Conservation (phyloP, 35 echinoderm and acorn worm species). For the Eucidaris tribuloides region DNA sequence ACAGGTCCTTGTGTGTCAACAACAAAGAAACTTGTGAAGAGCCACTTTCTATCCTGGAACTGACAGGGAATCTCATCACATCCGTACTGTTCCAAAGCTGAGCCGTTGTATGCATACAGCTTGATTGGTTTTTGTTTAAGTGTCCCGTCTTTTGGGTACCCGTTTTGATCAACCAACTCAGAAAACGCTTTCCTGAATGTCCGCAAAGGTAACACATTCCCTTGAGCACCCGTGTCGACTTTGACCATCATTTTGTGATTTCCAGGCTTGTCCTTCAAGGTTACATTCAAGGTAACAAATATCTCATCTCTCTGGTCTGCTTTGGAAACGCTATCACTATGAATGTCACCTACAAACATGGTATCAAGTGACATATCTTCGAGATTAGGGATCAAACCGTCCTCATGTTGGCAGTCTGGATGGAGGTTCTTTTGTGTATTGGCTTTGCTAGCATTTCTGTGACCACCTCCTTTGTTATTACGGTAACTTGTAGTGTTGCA, state of each 20-base stretch:
- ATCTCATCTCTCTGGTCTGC: not conserved
- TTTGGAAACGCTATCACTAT: too few species aligned
- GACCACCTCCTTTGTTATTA: too few species aligned
- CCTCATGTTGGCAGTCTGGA: too few species aligned
- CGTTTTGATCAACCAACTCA: not conserved
- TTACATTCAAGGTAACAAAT: not conserved
- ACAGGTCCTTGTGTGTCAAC: not conserved
- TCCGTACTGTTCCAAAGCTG: not conserved
- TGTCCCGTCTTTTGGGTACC: not conserved
- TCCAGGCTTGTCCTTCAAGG: not conserved
- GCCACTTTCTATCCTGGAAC: not conserved
- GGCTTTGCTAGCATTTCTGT: too few species aligned
- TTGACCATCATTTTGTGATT: not conserved
- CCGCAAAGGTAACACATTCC: constrained; percentile 3
- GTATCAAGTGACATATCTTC: too few species aligned
- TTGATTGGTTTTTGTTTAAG: not conserved
- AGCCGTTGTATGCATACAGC: not conserved
- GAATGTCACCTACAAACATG: too few species aligned
- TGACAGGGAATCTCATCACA: not conserved
- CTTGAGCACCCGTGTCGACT: constrained; percentile 27
- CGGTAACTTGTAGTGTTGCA: too few species aligned
- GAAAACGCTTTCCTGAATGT: not conserved
- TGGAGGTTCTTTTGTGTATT: too few species aligned
- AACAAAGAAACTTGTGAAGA: not conserved
- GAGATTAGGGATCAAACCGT: too few species aligned